phyloP scores from a whole-genome alignment of 2,113 vertebrate species.

The Apodemus sylvaticus region DNA sequence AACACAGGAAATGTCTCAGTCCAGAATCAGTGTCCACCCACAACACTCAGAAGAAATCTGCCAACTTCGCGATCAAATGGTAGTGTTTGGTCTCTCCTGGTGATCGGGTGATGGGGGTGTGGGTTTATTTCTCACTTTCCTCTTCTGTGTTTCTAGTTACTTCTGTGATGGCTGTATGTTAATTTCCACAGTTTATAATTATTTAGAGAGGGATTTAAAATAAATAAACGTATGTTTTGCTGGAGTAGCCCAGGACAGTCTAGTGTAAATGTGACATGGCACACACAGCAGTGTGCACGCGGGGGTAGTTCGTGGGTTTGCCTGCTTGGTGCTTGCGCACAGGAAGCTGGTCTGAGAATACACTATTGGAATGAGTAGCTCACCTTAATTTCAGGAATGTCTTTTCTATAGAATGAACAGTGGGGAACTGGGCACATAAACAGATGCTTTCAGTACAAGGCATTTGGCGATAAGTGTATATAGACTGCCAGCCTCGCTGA shows the following conservation, averaged over 20 bases:
- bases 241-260: neutral
- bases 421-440: neutral
- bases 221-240: neutral
- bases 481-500: neutral
- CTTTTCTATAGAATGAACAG: neutral
- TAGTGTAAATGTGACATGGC: neutral
- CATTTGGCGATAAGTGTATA: neutral
- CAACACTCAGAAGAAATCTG: conserved; percentile 15
- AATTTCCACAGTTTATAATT: neutral
- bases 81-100: neutral
- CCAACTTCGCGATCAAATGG: neutral
- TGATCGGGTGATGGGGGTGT: neutral
- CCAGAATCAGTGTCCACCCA: conserved; percentile 34
- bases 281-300: neutral
- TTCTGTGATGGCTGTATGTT: conserved; percentile 4
- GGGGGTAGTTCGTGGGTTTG: neutral
- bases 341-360: neutral
- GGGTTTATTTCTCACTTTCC: neutral
- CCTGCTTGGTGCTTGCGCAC: neutral
- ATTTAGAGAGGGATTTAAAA: neutral
- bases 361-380: neutral
- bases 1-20: conserved; percentile 55
- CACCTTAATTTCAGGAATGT: neutral
- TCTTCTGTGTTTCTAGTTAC: neutral
- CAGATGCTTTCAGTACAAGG: neutral